These are phyloP conservation scores for Lithobates sylvaticus DNA, from an alignment of 2,797 vertebrate genomes.

Conservation along the genomic window DNA sequence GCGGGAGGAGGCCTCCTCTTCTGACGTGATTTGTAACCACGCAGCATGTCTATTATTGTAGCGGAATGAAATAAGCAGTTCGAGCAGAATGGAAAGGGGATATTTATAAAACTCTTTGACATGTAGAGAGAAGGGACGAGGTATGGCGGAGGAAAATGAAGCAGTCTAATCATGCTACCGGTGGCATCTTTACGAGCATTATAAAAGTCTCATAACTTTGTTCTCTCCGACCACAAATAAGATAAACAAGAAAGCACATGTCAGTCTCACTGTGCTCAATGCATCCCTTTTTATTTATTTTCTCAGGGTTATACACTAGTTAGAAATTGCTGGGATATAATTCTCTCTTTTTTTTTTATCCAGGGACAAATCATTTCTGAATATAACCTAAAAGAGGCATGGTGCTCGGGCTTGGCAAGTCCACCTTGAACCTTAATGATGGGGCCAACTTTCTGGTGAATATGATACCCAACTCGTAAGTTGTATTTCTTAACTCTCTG, in stretches of 20 bases:
- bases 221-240: conserved; percentile 29
- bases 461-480: too few species aligned
- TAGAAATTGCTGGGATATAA: conserved; percentile 32
- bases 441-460: too few species aligned
- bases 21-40: conserved; percentile 66
- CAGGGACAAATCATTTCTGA: conserved; percentile 9
- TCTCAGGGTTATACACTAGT: conserved; percentile 34
- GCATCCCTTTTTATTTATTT: conserved; percentile 23
- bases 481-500: too few species aligned
- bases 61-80: conserved; percentile 65
- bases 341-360: conserved; percentile 9
- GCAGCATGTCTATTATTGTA: conserved; percentile 66
- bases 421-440: too few species aligned
- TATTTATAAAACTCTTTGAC: conserved; percentile 65
- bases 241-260: conserved; percentile 26
- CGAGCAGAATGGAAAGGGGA: conserved; percentile 62
- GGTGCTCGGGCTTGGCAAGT: not conserved
- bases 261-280: conserved; percentile 2
- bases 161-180: conserved; percentile 15
- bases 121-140: conserved; percentile 47
- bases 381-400: not conserved
- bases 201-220: conserved; percentile 32
- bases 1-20: conserved; percentile 59
- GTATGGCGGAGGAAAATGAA: conserved; percentile 18
- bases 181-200: conserved; percentile 33